Conservation (phyloP, 2,888 invertebrate genomes). For the Panzeria rudis region DNA sequence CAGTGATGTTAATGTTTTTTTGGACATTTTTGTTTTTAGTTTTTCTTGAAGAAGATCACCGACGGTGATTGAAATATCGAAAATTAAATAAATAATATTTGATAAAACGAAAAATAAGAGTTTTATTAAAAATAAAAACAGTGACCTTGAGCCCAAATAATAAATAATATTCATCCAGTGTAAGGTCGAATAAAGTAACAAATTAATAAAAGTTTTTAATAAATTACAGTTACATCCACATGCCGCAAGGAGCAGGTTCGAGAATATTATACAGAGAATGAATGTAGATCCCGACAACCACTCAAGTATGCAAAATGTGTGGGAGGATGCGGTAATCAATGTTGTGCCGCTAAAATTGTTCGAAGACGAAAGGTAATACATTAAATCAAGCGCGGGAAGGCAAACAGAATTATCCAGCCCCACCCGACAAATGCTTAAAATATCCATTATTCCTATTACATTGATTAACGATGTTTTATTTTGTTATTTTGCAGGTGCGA, state of each 20-base stretch:
- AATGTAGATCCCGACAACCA: conserved; percentile 95
- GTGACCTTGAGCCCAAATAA: too few species aligned
- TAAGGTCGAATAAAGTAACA: too few species aligned
- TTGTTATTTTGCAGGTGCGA: conserved; percentile 87
- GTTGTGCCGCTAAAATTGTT: conserved; percentile 96
- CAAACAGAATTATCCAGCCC: not conserved
- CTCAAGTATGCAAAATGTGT: conserved; percentile 95
- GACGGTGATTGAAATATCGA: too few species aligned
- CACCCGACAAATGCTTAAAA: not conserved
- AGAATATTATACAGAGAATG: conserved; percentile 95
- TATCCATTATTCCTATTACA: not conserved
- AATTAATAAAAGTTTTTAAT: not conserved
- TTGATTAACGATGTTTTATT: not conserved
- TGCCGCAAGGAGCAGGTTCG: conserved; percentile 95
- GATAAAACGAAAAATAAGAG: too few species aligned
- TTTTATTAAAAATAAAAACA: too few species aligned
- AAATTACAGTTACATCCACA: conserved; percentile 86
- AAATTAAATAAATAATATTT: too few species aligned
- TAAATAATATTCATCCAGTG: too few species aligned
- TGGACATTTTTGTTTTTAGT: too few species aligned
- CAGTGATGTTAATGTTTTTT: too few species aligned
- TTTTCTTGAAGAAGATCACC: too few species aligned
- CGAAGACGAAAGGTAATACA: conserved; percentile 93
- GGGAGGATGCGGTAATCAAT: conserved; percentile 91
- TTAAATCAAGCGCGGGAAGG: not conserved